These are phyloP conservation scores for Nowickia ferox DNA, from an alignment of 2,888 invertebrate species.

Conservation along the genomic window DNA sequence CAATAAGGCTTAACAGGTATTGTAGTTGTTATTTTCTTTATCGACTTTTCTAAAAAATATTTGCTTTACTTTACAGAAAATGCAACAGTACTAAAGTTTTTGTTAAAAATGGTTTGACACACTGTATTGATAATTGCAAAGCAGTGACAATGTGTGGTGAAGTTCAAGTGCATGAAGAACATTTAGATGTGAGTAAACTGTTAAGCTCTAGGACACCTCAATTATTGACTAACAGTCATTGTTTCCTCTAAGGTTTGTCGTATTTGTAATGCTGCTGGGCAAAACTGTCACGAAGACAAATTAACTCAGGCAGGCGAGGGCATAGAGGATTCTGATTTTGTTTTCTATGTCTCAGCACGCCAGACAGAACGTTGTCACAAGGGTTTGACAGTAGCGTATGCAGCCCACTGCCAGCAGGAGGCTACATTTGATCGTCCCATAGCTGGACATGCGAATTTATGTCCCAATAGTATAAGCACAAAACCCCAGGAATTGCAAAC, in stretches of 20 bases:
- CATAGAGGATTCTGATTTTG: slow-evolving; percentile 94
- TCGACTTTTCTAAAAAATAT: neutral
- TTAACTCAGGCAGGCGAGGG: slow-evolving; percentile 86
- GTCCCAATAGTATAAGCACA: slow-evolving; percentile 96
- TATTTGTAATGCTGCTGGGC: slow-evolving; percentile 93
- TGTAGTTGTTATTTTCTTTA: slow-evolving; percentile 25
- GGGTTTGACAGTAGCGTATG: slow-evolving; percentile 97
- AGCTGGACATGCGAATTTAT: slow-evolving; percentile 99
- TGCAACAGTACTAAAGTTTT: slow-evolving; percentile 95
- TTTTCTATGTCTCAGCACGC: slow-evolving; percentile 97
- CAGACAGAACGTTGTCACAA: slow-evolving; percentile 96
- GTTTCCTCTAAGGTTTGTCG: slow-evolving; percentile 89
- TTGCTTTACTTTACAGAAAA: slow-evolving; percentile 85
- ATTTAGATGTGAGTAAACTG: slow-evolving; percentile 91
- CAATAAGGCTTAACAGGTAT: slow-evolving; percentile 94
- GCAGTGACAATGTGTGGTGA: slow-evolving; percentile 97
- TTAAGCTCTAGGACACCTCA: neutral
- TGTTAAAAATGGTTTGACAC: slow-evolving; percentile 91
- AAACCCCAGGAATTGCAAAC: slow-evolving; percentile 95
- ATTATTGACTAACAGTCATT: neutral
- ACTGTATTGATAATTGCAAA: slow-evolving; percentile 94
- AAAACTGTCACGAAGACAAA: slow-evolving; percentile 87
- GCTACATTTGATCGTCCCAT: slow-evolving; percentile 97
- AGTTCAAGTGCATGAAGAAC: slow-evolving; percentile 95
- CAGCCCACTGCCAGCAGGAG: slow-evolving; percentile 99